phyloP scores from a whole-genome alignment of 1,140 invertebrate species.

The Bombus pyrosoma region DNA sequence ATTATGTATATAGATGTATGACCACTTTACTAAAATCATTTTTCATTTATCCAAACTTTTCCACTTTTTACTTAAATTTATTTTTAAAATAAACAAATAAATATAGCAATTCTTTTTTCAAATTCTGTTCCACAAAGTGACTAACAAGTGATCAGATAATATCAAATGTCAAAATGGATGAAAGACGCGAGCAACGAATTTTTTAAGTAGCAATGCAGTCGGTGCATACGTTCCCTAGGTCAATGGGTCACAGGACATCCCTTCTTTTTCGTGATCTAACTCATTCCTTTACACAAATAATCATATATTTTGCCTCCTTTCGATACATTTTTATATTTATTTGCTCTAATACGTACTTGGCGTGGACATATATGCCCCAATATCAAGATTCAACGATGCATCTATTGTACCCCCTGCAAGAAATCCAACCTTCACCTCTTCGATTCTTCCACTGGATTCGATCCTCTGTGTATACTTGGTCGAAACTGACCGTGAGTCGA shows the following conservation, averaged over 20 bases:
- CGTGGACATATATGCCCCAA: conserved; percentile 48
- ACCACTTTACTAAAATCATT: too few relatives aligned
- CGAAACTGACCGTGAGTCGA: not conserved
- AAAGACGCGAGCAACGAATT: not conserved
- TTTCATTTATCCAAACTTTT: too few relatives aligned
- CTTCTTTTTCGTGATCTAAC: not conserved
- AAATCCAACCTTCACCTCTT: not conserved
- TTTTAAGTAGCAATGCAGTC: not conserved
- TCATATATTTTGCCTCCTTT: not conserved
- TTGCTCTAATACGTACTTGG: conserved; percentile 18
- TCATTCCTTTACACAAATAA: not conserved
- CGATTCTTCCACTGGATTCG: not conserved
- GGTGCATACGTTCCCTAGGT: conserved; percentile 6
- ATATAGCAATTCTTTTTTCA: not conserved
- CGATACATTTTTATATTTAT: not conserved
- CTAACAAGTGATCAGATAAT: not conserved
- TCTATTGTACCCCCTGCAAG: conserved; percentile 25
- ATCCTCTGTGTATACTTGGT: not conserved
- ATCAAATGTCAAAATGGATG: not conserved
- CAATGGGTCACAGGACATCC: conserved; percentile 37
- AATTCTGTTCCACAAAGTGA: not conserved
- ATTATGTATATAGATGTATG: too few relatives aligned
- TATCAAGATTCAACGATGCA: conserved; percentile 38
- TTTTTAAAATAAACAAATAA: not conserved
- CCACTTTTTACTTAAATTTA: not conserved